phyloP scores from a whole-genome alignment of 2,888 invertebrate species.

The Sminthurinus aureus region DNA sequence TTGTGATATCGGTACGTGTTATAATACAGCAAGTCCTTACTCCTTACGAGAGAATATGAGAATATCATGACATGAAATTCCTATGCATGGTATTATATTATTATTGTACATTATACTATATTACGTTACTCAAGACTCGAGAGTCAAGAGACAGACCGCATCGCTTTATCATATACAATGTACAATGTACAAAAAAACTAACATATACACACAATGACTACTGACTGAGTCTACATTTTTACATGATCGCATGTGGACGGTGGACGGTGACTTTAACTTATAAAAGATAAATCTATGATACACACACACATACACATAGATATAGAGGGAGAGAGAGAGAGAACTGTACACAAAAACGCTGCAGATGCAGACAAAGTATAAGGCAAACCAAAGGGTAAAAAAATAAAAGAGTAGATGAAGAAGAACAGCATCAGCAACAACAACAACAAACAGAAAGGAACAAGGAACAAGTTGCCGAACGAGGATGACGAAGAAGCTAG shows the following conservation, averaged over 20 bases:
- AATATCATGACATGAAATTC: not conserved
- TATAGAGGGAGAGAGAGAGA: not conserved
- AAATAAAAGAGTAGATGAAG: not conserved
- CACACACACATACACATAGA: not conserved
- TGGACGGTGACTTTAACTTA: not conserved
- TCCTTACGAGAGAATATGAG: too few relatives aligned
- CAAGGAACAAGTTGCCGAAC: slow-evolving; percentile 16
- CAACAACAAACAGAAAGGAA: not conserved
- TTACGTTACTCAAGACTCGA: too few relatives aligned
- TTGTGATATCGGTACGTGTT: too few relatives aligned
- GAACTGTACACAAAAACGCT: too few relatives aligned
- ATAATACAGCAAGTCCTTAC: not conserved
- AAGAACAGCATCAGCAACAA: not conserved
- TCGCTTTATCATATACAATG: too few relatives aligned
- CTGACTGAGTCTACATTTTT: not conserved
- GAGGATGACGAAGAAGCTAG: not conserved
- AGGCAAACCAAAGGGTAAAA: not conserved
- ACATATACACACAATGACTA: too few relatives aligned
- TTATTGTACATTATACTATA: too few relatives aligned
- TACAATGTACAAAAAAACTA: too few relatives aligned
- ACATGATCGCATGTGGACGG: not conserved
- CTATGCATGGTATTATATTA: not conserved
- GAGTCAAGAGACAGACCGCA: too few relatives aligned
- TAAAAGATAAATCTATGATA: not conserved
- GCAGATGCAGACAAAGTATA: too few relatives aligned